A percentile compares a stretch with the other conserved stretches of the same genome.
These are phyloP conservation scores for Megaceryle alcyon DNA, from an alignment of 2,797 vertebrate species.

Conservation along the genomic window DNA sequence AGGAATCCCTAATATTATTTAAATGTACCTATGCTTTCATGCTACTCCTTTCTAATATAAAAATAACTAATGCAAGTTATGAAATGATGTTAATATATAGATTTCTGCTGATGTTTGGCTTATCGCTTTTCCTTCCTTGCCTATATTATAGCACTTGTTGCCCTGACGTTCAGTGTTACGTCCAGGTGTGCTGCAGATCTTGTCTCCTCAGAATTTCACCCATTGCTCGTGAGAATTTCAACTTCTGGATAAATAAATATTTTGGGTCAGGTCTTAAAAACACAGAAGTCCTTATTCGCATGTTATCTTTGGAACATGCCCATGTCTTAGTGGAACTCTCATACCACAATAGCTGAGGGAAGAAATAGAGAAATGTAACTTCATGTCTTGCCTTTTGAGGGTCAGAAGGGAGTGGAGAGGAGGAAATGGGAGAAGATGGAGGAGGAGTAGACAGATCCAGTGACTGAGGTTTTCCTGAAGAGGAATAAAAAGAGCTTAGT, in stretches of 20 bases:
- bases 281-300: slow-evolving; percentile 72
- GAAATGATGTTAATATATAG: slow-evolving; percentile 44
- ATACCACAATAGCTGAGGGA: slow-evolving; percentile 67
- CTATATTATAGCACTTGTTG: slow-evolving; percentile 18
- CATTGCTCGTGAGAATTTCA: slow-evolving; percentile 82
- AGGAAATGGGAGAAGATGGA: neutral
- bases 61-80: slow-evolving; percentile 37
- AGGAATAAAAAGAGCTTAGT: neutral
- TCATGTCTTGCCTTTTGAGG: slow-evolving; percentile 33
- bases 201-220: slow-evolving; percentile 72
- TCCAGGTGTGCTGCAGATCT: slow-evolving; percentile 62
- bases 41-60: slow-evolving; percentile 59
- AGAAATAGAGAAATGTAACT: slow-evolving; percentile 53
- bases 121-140: slow-evolving; percentile 5
- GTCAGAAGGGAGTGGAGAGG: slow-evolving; percentile 34
- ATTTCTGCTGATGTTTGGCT: slow-evolving; percentile 37
- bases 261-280: slow-evolving; percentile 80
- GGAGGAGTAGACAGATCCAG: neutral
- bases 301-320: slow-evolving; percentile 75
- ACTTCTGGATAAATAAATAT: slow-evolving; percentile 79
- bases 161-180: slow-evolving; percentile 44
- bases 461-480: slow-evolving; percentile 33
- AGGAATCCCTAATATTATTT: slow-evolving; percentile 65
- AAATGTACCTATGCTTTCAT: slow-evolving; percentile 45
- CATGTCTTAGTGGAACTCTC: slow-evolving; percentile 75